Evolutionary conservation across 2,797 vertebrate genomes (phyloP), one percentile per base, ranked within the genome.

Genomic region (Tympanoctomys barrerae): DNA sequence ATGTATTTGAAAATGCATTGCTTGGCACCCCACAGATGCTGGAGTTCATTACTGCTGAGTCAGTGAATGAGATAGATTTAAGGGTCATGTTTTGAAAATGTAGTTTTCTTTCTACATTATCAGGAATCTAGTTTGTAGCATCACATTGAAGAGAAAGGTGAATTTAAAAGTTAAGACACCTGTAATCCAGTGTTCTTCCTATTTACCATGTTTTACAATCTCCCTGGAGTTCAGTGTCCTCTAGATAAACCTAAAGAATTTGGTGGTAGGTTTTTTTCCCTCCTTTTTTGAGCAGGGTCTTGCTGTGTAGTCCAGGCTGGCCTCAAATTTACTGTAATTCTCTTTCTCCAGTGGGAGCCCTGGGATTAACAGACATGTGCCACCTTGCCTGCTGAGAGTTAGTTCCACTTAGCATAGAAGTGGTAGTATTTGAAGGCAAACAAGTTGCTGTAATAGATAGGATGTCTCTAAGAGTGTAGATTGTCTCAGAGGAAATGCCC

Each of bases 31-130:
- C 10, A 31, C 84, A 87, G 87, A 5, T 64, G 85, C 39, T 89
- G 26, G 33, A 39, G 3, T 42, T 54, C 14, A 33, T 70, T 82
- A 68, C 88, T 91, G 62, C 79, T 87, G 92, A 91, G n/a, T 87
- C 66, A 71, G 0, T 71, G 78, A 87, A 66, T 85, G 59, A 87
- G 93, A 79, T 90, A 75, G 91, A 91, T 46, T 70, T 87, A 80
- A 24, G 57, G 26, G 14, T 70, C 87, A 31, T 42, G 59, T 36
- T 89, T 85, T 26, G 2, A 19, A 36, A 54, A 42, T 36, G 7
- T 61, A 7, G 4, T 83, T 96, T 1, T 85, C 78, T 62, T 62
- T 62, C 42, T 70, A 4, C 5, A 1, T 46, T 82, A 88, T 89
- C 57, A 83, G 39, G 81, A 73, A 31, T 86, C 71, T 78, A 33